A percentile compares a stretch with the other conserved stretches of the same genome.
Conservation (phyloP, 2,113 vertebrate species). For the Periophthalmus modestus region DNA sequence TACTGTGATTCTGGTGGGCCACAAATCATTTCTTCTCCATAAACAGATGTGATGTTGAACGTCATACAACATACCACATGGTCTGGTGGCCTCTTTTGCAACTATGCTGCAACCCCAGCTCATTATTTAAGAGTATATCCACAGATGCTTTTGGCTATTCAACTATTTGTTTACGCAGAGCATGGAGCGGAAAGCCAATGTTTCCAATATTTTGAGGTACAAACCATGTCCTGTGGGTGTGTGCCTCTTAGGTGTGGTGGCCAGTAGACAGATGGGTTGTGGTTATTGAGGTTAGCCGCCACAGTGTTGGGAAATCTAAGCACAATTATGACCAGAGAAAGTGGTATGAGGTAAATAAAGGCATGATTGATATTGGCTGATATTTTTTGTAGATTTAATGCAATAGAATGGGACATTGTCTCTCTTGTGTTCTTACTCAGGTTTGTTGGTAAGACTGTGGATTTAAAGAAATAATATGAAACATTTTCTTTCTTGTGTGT, state of each 20-base stretch:
- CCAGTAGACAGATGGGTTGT: slow-evolving; percentile 52
- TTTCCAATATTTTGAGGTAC: slow-evolving; percentile 47
- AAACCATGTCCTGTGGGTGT: slow-evolving; percentile 56
- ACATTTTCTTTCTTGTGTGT: neutral
- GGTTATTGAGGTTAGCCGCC: slow-evolving; percentile 45
- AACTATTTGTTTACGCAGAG: slow-evolving; percentile 57
- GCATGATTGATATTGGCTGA: slow-evolving; percentile 8
- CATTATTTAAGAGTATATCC: slow-evolving; percentile 29
- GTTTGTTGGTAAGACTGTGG: neutral
- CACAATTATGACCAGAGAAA: slow-evolving; percentile 25
- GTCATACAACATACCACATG: slow-evolving; percentile 13
- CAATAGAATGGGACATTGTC: neutral
- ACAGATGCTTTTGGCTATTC: slow-evolving; percentile 41
- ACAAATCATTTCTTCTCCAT: slow-evolving; percentile 15
- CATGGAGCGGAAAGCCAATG: slow-evolving; percentile 42
- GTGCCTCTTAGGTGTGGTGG: slow-evolving; percentile 56
- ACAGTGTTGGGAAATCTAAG: slow-evolving; percentile 36
- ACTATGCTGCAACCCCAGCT: slow-evolving; percentile 23
- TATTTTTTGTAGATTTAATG: neutral
- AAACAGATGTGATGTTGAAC: slow-evolving; percentile 11
- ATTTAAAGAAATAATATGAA: neutral
- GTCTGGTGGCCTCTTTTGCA: slow-evolving; percentile 19
- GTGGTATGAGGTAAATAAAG: neutral
- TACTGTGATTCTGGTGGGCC: slow-evolving; percentile 2
- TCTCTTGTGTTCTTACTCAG: neutral